phyloP scores from a whole-genome alignment of 2,888 invertebrate species.

The Patella depressa region DNA sequence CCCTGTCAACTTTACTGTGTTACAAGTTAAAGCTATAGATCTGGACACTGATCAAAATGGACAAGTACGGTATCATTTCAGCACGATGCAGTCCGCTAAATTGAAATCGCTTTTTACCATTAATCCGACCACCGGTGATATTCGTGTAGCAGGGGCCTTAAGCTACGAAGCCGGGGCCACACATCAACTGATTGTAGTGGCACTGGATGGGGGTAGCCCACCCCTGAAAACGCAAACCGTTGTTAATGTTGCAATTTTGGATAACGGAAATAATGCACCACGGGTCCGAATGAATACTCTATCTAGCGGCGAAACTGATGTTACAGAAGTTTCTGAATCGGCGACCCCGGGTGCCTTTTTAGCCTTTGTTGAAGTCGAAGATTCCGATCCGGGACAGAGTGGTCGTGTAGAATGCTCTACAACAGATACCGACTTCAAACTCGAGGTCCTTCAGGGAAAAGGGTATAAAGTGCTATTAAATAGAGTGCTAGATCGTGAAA shows the following conservation, averaged over 20 bases:
- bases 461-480: conserved; percentile 43
- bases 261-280: conserved; percentile 93
- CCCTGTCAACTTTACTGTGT: conserved; percentile 15
- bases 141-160: conserved; percentile 23
- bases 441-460: conserved; percentile 34
- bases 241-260: conserved; percentile 75
- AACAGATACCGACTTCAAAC: conserved; percentile 29
- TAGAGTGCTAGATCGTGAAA: conserved; percentile 45
- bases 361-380: conserved; percentile 57
- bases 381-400: conserved; percentile 51
- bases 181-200: conserved; percentile 36
- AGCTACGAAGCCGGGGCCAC: conserved; percentile 23
- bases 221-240: conserved; percentile 38
- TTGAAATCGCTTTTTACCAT: conserved; percentile 32
- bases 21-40: conserved; percentile 44
- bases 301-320: conserved; percentile 25
- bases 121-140: conserved; percentile 29
- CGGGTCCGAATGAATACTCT: conserved; percentile 68
- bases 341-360: conserved; percentile 51
- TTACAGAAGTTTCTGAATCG: conserved; percentile 46
- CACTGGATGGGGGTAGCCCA: conserved; percentile 39
- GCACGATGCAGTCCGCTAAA: conserved; percentile 30
- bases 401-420: conserved; percentile 51
- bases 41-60: conserved; percentile 52
- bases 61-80: conserved; percentile 45